Evolutionary conservation across 1,140 invertebrate species (phyloP), one percentile per base, ranked within the genome.

Genomic region (Liolophura sinensis): DNA sequence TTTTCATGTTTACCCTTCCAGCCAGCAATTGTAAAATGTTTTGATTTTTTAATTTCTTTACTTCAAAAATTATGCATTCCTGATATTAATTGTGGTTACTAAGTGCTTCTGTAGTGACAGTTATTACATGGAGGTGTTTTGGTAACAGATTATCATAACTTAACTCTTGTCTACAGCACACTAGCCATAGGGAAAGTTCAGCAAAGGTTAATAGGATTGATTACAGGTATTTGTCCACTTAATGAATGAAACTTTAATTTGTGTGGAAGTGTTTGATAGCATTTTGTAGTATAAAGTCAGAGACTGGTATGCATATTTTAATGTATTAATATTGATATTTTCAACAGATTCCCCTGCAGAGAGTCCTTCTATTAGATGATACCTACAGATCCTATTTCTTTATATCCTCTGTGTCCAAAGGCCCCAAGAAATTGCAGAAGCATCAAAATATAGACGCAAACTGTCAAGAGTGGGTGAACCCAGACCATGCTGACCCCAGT

Each of bases 341-440:
- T 22, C 74, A 71, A n/a, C 67, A 82, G 77, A 74, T 78, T 22
- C 78, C 76, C 47, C 71, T 88, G 49, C 77, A 87, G 73, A 89
- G 89, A 46, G 86, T 93, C 24, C 90, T 90, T 4, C 81, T 94
- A 3, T 82, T 92, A 0, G 88, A 92, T 73, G 91, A 93, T 73
- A 87, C 88, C 4, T 88, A 92, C 80, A 85, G 90, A 40, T 88
- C 89, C 64, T 90, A 93, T 80, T 94, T 93, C 82, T 81, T 85
- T 18, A 81, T 93, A 6, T 88, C 87, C 65, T 87, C 80, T 76
- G 68, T 86, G 27, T 82, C 82, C 20, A 74, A 79, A 27, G 79
- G 83, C 16, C 81, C 78, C 46, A 79, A 82, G 65, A 80, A 81
- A 64, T 78, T 76, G 27, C 82, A 84, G 65, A 84, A 83, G 61